Base-by-base conservation (phyloP, 2,113 vertebrate species). In the Apteryx mantelli region DNA sequence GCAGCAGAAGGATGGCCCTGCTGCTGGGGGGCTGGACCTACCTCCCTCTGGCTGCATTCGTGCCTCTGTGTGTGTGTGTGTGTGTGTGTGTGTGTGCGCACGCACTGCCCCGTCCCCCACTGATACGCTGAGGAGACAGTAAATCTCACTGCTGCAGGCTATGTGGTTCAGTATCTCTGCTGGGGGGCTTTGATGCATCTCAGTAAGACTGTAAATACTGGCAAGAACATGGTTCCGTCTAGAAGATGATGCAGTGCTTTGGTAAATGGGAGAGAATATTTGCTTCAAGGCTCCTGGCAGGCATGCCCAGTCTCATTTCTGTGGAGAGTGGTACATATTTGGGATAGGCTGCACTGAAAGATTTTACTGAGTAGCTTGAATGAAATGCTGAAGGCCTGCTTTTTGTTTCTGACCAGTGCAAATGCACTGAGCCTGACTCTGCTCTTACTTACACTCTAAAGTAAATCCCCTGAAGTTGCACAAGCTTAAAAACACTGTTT, bases 21-120 rank as follows among this genome's bases (percentile, higher is more conserved):
- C 28, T 65, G 75, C 8, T 50, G 91, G 90, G 90, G 90, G 96
- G 91, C 84, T 78, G 96, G 93, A 65, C 91, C 83, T 82, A 22
- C 50, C 82, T 68, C 73, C 78, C 64, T 53, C 12, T 2, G 63
- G 71, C 92, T 90, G 76, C 50, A 80, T 14, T 8, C 14, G n/a
- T 89, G 75, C 64, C 52, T 3, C 26, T 61, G 55, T 30, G 4
- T 3, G 32, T 61, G 55, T 30, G 4, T 10, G 13, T 26, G 38
- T 6, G 15, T 6, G 66, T 4, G 25, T 3, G 19, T 8, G 18
- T 19, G 18, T 19, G 18, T 12, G 30, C 34, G 16, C 50, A 32
- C 8, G 7, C 15, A 3, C 69, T 38, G 55, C 55, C 66, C 65
- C 42, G 75, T 48, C 21, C 82, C 83, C 52, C 60, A 24, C 50